Conservation (phyloP, 2,888 invertebrate species). For the Aproaerema taeniolella region DNA sequence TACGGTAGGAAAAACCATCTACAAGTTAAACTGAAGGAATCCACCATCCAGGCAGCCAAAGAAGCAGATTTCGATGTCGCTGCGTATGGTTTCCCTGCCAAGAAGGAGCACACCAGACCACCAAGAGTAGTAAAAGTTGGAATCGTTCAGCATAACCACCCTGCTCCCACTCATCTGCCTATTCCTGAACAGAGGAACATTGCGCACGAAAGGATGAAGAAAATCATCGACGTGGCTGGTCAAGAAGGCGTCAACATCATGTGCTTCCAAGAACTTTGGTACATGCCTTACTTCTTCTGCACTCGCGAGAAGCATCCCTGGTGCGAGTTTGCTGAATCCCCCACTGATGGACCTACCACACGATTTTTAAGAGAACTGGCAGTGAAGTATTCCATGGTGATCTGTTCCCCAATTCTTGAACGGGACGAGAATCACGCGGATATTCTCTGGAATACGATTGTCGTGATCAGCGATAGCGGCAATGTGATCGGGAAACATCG, state of each 20-base stretch:
- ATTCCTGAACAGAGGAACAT: constrained; percentile 88
- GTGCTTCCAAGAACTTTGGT: constrained; percentile 98
- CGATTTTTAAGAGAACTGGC: constrained; percentile 89
- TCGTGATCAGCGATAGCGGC: constrained; percentile 93
- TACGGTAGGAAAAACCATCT: constrained; percentile 57
- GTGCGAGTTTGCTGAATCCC: constrained; percentile 98
- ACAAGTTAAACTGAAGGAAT: constrained; percentile 57
- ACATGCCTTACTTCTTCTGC: constrained; percentile 99
- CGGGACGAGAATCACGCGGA: constrained; percentile 92
- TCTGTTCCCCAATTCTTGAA: constrained; percentile 96
- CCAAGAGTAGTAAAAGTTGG: constrained; percentile 90
- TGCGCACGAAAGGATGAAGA: constrained; percentile 85
- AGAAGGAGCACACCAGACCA: constrained; percentile 74
- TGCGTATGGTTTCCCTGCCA: constrained; percentile 65
- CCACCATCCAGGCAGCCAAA: constrained; percentile 74
- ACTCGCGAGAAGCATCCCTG: constrained; percentile 97
- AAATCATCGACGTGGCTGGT: constrained; percentile 90
- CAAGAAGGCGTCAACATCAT: constrained; percentile 91
- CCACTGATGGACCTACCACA: constrained; percentile 92
- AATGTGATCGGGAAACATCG: constrained; percentile 95
- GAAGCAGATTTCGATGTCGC: constrained; percentile 74
- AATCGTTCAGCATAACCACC: constrained; percentile 92
- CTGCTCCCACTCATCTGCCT: constrained; percentile 85
- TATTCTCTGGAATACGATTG: constrained; percentile 96
- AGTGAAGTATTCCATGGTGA: constrained; percentile 92